Evolutionary conservation across 2,113 vertebrate species (phyloP).

Genomic region (Gymnorhina tibicen): DNA sequence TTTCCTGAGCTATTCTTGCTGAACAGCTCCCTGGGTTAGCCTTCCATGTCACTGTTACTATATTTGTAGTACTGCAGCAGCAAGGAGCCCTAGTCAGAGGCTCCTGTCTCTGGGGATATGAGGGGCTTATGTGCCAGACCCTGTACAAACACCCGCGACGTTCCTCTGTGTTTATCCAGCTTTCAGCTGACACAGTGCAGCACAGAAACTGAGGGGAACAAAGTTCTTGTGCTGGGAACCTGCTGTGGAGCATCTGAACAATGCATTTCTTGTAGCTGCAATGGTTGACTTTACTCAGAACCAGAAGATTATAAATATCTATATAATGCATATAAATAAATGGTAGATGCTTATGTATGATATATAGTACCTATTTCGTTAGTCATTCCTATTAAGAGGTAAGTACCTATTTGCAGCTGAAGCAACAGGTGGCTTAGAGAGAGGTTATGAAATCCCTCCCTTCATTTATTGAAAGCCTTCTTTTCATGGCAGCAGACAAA

Average conservation of each 20-base stretch:
- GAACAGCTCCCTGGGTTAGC: neutral
- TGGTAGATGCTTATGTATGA: neutral
- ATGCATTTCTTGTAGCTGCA: neutral
- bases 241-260: neutral
- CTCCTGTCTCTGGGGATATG: neutral
- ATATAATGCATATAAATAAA: neutral
- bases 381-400: neutral
- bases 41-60: neutral
- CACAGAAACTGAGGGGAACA: neutral
- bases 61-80: neutral
- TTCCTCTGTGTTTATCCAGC: neutral
- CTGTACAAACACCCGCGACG: neutral
- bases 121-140: neutral
- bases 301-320: neutral
- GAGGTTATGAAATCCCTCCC: neutral
- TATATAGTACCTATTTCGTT: neutral
- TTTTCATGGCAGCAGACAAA: constrained; percentile 10
- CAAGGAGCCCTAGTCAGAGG: neutral
- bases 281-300: neutral
- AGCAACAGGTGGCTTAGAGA: constrained; percentile 9
- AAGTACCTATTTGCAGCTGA: neutral
- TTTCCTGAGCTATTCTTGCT: neutral
- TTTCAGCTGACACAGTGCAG: neutral
- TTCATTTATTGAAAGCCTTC: neutral
- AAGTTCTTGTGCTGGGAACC: neutral